Conservation (phyloP, 1,140 invertebrate genomes). For the Tenebrio molitor region DNA sequence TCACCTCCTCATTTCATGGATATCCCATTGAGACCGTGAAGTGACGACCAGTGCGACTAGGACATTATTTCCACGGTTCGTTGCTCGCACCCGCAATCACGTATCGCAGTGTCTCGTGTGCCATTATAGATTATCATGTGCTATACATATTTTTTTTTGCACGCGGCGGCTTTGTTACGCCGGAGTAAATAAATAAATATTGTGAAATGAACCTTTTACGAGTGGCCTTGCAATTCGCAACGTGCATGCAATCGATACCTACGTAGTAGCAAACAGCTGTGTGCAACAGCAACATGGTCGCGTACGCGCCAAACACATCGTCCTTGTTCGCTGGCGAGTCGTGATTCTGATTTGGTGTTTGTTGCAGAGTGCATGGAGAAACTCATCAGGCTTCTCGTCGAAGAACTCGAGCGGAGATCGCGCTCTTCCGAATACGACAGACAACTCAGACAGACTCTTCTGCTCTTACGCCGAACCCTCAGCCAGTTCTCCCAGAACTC, state of each 20-base stretch:
- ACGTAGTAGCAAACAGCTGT: slow-evolving; percentile 57
- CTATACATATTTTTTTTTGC: too few relatives aligned
- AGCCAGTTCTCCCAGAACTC: not conserved
- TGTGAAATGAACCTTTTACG: slow-evolving; percentile 57
- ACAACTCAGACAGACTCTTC: slow-evolving; percentile 31
- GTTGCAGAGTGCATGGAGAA: slow-evolving; percentile 42
- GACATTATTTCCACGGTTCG: too few relatives aligned
- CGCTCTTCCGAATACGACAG: slow-evolving; percentile 36
- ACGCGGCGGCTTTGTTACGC: slow-evolving; percentile 3
- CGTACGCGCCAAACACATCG: slow-evolving; percentile 46
- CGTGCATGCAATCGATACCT: slow-evolving; percentile 56
- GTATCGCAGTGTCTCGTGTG: too few relatives aligned
- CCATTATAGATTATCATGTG: too few relatives aligned
- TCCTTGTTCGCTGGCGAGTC: slow-evolving; percentile 34
- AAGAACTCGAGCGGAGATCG: slow-evolving; percentile 28
- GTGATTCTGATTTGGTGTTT: slow-evolving; percentile 31
- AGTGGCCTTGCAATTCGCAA: slow-evolving; percentile 58
- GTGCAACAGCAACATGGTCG: slow-evolving; percentile 49
- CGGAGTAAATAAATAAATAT: slow-evolving; percentile 52
- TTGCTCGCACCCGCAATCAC: too few relatives aligned
- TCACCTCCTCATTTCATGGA: slow-evolving; percentile 44
- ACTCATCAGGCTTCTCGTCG: slow-evolving; percentile 31
- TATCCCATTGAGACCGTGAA: slow-evolving; percentile 50
- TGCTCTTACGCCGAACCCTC: slow-evolving; percentile 1
- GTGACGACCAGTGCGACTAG: slow-evolving; percentile 38